These are phyloP conservation scores for Drosophila busckii DNA, from an alignment of 1,140 invertebrate species.

Conservation along the genomic window DNA sequence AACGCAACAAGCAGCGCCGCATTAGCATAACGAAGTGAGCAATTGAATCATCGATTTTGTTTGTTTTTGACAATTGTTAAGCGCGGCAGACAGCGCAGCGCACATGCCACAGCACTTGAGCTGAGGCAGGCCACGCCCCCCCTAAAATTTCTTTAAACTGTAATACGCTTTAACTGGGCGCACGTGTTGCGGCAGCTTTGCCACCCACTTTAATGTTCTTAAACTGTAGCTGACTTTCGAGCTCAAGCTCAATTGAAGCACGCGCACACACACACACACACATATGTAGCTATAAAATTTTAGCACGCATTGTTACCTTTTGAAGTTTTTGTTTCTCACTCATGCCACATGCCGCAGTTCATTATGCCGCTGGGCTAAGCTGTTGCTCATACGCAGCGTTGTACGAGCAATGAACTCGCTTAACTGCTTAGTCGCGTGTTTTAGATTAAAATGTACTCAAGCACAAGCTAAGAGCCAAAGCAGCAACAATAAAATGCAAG, in stretches of 20 bases:
- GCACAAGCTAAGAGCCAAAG: neutral
- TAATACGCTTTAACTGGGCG: slow-evolving; percentile 47
- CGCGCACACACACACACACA: too few relatives aligned
- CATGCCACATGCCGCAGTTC: neutral
- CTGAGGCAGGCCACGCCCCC: too few relatives aligned
- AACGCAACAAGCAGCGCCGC: neutral
- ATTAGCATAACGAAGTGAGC: slow-evolving; percentile 59
- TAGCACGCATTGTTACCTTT: slow-evolving; percentile 23
- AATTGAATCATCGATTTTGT: slow-evolving; percentile 51
- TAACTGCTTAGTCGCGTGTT: slow-evolving; percentile 6
- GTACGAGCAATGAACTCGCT: slow-evolving; percentile 19
- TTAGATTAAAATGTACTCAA: slow-evolving; percentile 6
- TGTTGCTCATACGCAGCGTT: slow-evolving; percentile 26
- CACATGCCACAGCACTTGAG: slow-evolving; percentile 46
- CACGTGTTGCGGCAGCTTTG: slow-evolving; percentile 42
- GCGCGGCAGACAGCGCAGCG: slow-evolving; percentile 12
- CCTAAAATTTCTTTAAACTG: too few relatives aligned
- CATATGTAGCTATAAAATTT: slow-evolving; percentile 20
- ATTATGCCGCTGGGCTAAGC: slow-evolving; percentile 17
- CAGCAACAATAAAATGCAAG: too few relatives aligned
- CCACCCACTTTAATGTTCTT: neutral
- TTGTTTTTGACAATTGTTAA: slow-evolving; percentile 9
- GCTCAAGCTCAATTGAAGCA: slow-evolving; percentile 15
- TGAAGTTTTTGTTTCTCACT: slow-evolving; percentile 10
- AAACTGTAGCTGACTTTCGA: slow-evolving; percentile 1